Evolutionary conservation across 2,888 invertebrate genomes (phyloP).

Genomic region (Acanthosepion pharaonis): DNA sequence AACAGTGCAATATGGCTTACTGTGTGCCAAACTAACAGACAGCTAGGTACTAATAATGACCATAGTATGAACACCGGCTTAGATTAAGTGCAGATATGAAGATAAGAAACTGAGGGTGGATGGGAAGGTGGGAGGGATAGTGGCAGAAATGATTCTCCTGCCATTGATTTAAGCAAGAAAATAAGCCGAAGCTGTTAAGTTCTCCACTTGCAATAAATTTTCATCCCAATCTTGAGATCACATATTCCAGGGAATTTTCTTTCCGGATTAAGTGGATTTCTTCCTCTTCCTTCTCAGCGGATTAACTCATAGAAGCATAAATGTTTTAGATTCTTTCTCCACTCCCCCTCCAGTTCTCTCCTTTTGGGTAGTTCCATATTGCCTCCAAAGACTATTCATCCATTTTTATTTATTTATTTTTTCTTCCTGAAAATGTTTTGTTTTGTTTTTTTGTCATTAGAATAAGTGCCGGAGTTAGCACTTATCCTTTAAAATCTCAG

Average conservation of each 20-base stretch:
- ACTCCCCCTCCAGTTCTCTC: neutral
- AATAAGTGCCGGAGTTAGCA: constrained; percentile 11
- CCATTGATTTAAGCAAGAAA: neutral
- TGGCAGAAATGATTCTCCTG: neutral
- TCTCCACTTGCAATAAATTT: constrained; percentile 9
- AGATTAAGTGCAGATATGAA: neutral
- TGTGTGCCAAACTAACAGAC: neutral
- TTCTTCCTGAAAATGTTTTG: neutral
- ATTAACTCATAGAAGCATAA: constrained; percentile 23
- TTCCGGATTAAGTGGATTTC: constrained; percentile 21
- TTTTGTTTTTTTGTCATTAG: neutral
- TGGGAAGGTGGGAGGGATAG: neutral
- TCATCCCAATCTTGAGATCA: neutral
- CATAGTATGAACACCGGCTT: too few species aligned
- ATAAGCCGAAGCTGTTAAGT: neutral
- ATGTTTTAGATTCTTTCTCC: neutral
- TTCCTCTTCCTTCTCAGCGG: neutral
- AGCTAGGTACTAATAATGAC: neutral
- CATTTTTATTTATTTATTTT: neutral
- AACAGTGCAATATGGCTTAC: neutral
- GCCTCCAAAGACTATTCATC: neutral
- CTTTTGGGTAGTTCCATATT: neutral
- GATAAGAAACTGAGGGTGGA: neutral
- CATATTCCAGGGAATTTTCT: neutral
- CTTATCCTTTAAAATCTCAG: constrained; percentile 21